Evolutionary conservation across 2,888 invertebrate genomes (phyloP).

Genomic region (Noctua pronuba): DNA sequence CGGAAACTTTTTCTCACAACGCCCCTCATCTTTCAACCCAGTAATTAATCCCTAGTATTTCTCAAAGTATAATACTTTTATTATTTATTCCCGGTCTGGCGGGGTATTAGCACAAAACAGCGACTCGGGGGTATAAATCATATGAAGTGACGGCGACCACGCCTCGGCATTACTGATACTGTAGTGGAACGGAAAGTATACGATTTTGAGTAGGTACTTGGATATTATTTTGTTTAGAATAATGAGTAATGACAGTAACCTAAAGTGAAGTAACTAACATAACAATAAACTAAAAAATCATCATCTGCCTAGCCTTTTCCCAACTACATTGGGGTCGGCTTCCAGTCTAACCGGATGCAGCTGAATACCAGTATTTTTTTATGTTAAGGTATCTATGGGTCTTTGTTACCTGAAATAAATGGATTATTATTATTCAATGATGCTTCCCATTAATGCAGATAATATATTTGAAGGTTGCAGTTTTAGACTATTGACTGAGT

Average conservation of each 20-base stretch:
- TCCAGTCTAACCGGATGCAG: too few species aligned
- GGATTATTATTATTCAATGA: too few species aligned
- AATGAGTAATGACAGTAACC: background rate
- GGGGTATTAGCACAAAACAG: constrained; percentile 66
- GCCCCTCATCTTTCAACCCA: constrained; percentile 27
- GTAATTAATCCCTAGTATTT: constrained; percentile 58
- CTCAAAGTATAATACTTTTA: constrained; percentile 45
- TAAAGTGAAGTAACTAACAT: too few species aligned
- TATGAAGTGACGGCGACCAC: constrained; percentile 66
- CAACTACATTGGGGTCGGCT: too few species aligned
- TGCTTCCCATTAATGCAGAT: too few species aligned
- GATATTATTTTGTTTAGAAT: background rate
- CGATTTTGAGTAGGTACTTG: background rate
- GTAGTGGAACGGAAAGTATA: constrained; percentile 22
- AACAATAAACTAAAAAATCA: too few species aligned
- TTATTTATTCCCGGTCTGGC: constrained; percentile 50
- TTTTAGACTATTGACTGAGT: too few species aligned
- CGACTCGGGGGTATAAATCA: constrained; percentile 65
- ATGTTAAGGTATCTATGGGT: too few species aligned
- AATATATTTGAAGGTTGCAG: too few species aligned
- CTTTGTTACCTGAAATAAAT: too few species aligned
- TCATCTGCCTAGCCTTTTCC: too few species aligned
- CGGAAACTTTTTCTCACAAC: constrained; percentile 5
- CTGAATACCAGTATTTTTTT: too few species aligned
- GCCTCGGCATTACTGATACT: constrained; percentile 62